Evolutionary conservation across 2,113 vertebrate genomes (phyloP).

Genomic region (Petrocephalus zakoni): DNA sequence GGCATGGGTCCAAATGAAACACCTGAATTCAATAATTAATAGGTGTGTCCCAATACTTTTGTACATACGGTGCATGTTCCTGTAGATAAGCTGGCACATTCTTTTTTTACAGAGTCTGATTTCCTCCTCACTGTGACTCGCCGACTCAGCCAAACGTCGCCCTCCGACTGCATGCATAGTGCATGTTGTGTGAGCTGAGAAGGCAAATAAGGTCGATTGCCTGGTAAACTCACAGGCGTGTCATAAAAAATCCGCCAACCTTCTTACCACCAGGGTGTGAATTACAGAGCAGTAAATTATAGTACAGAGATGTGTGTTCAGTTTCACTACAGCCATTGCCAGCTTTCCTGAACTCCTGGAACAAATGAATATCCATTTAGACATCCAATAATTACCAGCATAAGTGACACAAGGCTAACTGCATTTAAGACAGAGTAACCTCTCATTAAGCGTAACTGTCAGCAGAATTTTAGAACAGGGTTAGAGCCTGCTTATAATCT

Average conservation of each 20-base stretch:
- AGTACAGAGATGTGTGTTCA: not conserved
- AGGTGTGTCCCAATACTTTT: not conserved
- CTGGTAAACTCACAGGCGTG: not conserved
- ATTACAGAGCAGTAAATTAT: not conserved
- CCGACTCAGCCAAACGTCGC: not conserved
- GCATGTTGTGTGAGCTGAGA: not conserved
- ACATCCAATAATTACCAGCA: not conserved
- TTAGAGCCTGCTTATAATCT: not conserved
- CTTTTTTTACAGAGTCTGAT: not conserved
- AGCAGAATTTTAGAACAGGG: not conserved
- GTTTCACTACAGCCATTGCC: not conserved
- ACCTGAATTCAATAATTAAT: not conserved
- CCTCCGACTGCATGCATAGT: not conserved
- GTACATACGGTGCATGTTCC: not conserved
- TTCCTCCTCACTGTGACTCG: not conserved
- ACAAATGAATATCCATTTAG: not conserved
- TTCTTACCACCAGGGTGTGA: not conserved
- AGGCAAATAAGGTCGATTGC: not conserved
- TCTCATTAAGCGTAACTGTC: not conserved
- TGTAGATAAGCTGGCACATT: not conserved
- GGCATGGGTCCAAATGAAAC: not conserved
- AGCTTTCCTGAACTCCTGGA: not conserved
- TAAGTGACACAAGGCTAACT: not conserved
- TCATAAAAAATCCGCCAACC: not conserved
- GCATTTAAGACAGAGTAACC: not conserved